These are phyloP conservation scores for Erythrocercus mccallii DNA, from an alignment of 2,113 vertebrate species.

Conservation along the genomic window DNA sequence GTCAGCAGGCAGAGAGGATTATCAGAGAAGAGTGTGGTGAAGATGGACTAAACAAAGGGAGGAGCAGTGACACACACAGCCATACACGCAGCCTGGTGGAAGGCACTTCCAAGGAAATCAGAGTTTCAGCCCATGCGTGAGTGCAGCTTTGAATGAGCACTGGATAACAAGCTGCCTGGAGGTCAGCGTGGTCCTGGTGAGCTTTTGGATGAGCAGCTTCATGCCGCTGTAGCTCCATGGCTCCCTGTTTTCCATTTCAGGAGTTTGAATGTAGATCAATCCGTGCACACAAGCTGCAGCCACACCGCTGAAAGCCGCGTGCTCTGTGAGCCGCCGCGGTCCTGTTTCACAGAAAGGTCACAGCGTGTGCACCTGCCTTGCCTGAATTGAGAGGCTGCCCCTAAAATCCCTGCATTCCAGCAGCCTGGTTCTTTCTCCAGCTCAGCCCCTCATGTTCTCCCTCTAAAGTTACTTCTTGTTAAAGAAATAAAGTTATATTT, in stretches of 20 bases:
- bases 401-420: neutral
- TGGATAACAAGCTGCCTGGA: neutral
- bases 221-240: neutral
- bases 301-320: rapidly evolving
- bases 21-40: neutral
- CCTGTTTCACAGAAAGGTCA: neutral
- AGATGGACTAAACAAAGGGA: neutral
- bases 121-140: neutral
- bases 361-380: neutral
- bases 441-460: neutral
- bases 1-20: neutral
- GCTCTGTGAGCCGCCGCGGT: neutral
- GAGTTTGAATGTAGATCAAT: neutral
- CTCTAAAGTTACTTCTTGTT: neutral
- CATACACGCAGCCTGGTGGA: neutral
- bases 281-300: neutral
- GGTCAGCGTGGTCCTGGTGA: neutral
- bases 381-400: neutral
- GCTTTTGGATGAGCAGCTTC: neutral
- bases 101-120: neutral
- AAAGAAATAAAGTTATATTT: neutral
- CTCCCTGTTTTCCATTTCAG: neutral
- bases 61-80: neutral
- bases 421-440: neutral
- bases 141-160: neutral